Evolutionary conservation across 2,888 invertebrate genomes (phyloP).

Genomic region (Xanthorhoe designata): DNA sequence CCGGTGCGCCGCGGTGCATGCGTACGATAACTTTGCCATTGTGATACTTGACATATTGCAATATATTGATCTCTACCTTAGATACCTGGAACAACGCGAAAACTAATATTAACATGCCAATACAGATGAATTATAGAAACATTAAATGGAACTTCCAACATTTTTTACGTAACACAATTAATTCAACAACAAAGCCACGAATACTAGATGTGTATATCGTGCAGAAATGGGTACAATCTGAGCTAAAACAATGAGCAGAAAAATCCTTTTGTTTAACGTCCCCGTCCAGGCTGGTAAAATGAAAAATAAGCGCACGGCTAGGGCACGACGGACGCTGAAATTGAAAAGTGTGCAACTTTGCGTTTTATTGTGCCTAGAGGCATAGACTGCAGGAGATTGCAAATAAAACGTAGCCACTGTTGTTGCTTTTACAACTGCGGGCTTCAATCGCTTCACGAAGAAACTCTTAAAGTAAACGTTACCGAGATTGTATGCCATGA

Average conservation of each 20-base stretch:
- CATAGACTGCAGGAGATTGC: slow-evolving; percentile 60
- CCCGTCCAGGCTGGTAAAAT: slow-evolving; percentile 65
- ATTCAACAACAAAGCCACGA: slow-evolving; percentile 27
- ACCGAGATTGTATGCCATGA: slow-evolving; percentile 1
- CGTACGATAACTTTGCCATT: slow-evolving; percentile 58
- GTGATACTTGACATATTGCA: slow-evolving; percentile 61
- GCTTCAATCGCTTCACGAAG: slow-evolving; percentile 34
- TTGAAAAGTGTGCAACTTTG: slow-evolving; percentile 75
- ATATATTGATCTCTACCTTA: slow-evolving; percentile 61
- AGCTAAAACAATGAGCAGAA: slow-evolving; percentile 68
- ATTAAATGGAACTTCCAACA: slow-evolving; percentile 25
- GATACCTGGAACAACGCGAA: slow-evolving; percentile 28
- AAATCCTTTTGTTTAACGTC: slow-evolving; percentile 74
- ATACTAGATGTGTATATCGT: slow-evolving; percentile 37
- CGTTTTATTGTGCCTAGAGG: slow-evolving; percentile 65
- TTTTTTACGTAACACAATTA: slow-evolving; percentile 24
- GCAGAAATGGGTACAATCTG: slow-evolving; percentile 44
- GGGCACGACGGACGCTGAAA: slow-evolving; percentile 64
- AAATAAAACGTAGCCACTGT: slow-evolving; percentile 57
- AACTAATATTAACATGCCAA: slow-evolving; percentile 20
- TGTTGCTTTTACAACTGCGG: slow-evolving; percentile 47
- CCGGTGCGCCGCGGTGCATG: slow-evolving; percentile 63
- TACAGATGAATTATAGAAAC: slow-evolving; percentile 24
- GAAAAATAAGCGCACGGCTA: slow-evolving; percentile 69
- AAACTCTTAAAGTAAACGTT: slow-evolving; percentile 2